Percentiles rank a stretch among this genome's conserved stretches.
These are phyloP conservation scores for Frankliniella fusca DNA, from an alignment of 2,888 invertebrate genomes.

Conservation along the genomic window DNA sequence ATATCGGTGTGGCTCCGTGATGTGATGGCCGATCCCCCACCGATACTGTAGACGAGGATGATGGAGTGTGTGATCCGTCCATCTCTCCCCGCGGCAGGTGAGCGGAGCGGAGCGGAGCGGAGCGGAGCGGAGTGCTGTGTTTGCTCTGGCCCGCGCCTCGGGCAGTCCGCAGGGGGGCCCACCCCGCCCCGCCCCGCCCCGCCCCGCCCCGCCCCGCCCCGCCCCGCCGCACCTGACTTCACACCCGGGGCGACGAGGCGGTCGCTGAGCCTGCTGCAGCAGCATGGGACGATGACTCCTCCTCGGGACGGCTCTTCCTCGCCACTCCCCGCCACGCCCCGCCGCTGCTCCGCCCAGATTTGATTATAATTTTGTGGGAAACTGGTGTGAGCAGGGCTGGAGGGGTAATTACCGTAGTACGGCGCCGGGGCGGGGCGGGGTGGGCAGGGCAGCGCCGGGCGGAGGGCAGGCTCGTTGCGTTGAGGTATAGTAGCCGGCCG, in stretches of 20 bases:
- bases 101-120: neutral
- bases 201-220: neutral
- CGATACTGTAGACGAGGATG: too few species aligned
- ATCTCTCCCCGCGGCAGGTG: neutral
- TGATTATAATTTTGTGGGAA: constrained; percentile 23
- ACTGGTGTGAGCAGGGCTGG: neutral
- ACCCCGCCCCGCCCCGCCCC: neutral
- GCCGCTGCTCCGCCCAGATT: neutral
- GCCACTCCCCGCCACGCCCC: neutral
- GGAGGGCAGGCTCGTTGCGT: neutral
- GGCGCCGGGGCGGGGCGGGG: neutral
- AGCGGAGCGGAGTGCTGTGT: neutral
- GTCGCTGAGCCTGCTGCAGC: neutral
- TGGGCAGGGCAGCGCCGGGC: neutral
- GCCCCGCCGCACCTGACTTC: neutral
- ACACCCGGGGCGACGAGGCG: neutral
- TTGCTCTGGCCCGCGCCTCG: too few species aligned
- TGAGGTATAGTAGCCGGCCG: neutral
- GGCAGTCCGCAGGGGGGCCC: neutral
- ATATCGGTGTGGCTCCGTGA: too few species aligned
- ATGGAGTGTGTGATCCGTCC: too few species aligned
- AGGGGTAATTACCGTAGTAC: neutral
- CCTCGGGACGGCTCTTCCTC: neutral
- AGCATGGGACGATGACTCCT: neutral
- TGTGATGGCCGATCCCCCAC: too few species aligned